Evolutionary conservation across 1,140 invertebrate genomes (phyloP), one percentile per base, ranked within the genome.

Genomic region (Saccostrea cuccullata): DNA sequence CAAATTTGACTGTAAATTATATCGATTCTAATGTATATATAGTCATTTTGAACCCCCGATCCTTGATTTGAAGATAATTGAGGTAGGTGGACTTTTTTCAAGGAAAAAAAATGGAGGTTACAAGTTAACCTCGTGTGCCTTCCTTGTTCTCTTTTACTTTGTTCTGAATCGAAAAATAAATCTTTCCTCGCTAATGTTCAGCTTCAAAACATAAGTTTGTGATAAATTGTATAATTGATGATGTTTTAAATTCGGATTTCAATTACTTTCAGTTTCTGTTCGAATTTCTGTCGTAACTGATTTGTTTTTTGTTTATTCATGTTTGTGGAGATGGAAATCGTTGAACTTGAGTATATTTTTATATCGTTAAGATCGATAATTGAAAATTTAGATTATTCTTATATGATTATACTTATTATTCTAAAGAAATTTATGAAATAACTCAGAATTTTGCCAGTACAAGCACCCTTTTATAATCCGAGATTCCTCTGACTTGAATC

Each of bases 21-120:
- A 77, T 77, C 70, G 70, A 77, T 77, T 77, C 70, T 77, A 77
- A 77, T 77, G 70, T 77, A 77, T 77, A 30, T 77, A 77, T 77
- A 77, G 70, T 77, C 70, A 77, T 77, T 30, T 77, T 77, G 70
- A 77, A 77, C 26, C 70, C 58, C 70, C 70, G 70, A 77, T 26
- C 70, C 30, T 77, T 77, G 70, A 77, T 77, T 77, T 26, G 70
- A 77, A 77, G 70, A 77, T 77, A 77, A 77, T 77, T 36, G 70
- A 77, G 70, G 70, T 77, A 77, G 26, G 70, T 77, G 5, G 17
- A 77, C 26, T 36, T 77, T 77, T 77, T 77, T 20, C 26, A n/a
- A 77, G 30, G 70, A 26, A 77, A 77, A 47, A 47, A 77, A 77
- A 77, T 77, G 70, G 70, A 77, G 70, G 70, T 77, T 77, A 77